Evolutionary conservation across 92 coral and sea anemone species (phyloP).

Genomic region (Meandrina meandrites): DNA sequence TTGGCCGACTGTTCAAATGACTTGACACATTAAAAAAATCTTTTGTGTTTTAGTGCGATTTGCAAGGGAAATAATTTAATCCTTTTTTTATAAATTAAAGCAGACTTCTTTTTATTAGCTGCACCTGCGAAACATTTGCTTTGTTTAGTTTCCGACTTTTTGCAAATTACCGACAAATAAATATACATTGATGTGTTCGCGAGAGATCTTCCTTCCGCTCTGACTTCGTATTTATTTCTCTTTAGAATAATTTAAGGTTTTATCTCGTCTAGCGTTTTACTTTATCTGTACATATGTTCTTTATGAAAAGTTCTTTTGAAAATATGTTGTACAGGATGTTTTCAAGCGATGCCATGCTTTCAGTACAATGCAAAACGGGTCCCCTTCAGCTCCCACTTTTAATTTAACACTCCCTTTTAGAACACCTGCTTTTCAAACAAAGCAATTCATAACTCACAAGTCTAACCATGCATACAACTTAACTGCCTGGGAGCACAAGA

Average conservation of each 20-base stretch:
- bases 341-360: background rate
- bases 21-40: background rate
- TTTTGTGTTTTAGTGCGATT: background rate
- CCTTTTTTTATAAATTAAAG: background rate
- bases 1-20: background rate
- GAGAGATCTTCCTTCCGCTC: background rate
- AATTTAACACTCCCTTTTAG: background rate
- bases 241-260: background rate
- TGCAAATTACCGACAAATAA: background rate
- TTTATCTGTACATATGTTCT: background rate
- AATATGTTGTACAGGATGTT: background rate
- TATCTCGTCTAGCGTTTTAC: background rate
- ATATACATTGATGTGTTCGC: background rate
- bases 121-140: constrained; percentile 4
- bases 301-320: background rate
- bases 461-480: background rate
- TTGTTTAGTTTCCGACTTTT: constrained; percentile 4
- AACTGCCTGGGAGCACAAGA: background rate
- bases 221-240: background rate
- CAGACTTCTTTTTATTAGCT: background rate
- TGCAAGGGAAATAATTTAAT: background rate
- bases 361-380: constrained; percentile 24
- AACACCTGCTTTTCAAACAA: constrained; percentile 15
- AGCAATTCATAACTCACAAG: background rate
- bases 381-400: background rate